Evolutionary conservation across 2,888 invertebrate species (phyloP).

Genomic region (Parnassius orleans): DNA sequence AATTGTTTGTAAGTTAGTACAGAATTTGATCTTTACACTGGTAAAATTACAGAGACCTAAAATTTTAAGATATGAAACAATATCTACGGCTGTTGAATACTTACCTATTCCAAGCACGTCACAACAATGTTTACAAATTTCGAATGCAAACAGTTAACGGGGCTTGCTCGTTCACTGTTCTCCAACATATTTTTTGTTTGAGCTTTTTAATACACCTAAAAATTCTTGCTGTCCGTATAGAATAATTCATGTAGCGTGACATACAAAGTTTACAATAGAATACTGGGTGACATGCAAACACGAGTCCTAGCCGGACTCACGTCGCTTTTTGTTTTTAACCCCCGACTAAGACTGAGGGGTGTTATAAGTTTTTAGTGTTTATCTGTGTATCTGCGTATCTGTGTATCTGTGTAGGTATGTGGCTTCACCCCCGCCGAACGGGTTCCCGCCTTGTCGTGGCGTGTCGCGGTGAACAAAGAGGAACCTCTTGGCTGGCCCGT

Average conservation of each 20-base stretch:
- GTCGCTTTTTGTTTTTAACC: conserved; percentile 64
- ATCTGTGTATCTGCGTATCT: too few relatives aligned
- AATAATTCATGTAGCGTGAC: conserved; percentile 69
- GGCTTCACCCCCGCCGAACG: too few relatives aligned
- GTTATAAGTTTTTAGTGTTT: too few relatives aligned
- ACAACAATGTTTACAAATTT: conserved; percentile 51
- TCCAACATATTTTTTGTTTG: conserved; percentile 61
- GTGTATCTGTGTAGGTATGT: too few relatives aligned
- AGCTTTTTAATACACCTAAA: conserved; percentile 63
- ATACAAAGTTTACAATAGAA: conserved; percentile 50
- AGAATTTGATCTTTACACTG: too few relatives aligned
- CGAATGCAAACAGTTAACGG: conserved; percentile 60
- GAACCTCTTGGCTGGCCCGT: too few relatives aligned
- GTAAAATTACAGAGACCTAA: too few relatives aligned
- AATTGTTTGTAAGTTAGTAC: too few relatives aligned
- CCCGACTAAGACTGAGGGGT: too few relatives aligned
- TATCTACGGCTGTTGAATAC: conserved; percentile 29
- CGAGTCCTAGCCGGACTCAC: conserved; percentile 69
- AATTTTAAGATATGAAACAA: conserved; percentile 20
- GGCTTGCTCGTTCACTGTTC: conserved; percentile 47
- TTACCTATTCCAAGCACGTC: conserved; percentile 36
- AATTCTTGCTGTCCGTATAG: conserved; percentile 44
- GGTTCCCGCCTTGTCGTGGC: too few relatives aligned
- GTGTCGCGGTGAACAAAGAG: too few relatives aligned
- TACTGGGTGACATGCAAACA: conserved; percentile 60